Evolutionary conservation across 2,113 vertebrate genomes (phyloP), one percentile per base, ranked within the genome.

Genomic region (Tachysurus fulvidraco): DNA sequence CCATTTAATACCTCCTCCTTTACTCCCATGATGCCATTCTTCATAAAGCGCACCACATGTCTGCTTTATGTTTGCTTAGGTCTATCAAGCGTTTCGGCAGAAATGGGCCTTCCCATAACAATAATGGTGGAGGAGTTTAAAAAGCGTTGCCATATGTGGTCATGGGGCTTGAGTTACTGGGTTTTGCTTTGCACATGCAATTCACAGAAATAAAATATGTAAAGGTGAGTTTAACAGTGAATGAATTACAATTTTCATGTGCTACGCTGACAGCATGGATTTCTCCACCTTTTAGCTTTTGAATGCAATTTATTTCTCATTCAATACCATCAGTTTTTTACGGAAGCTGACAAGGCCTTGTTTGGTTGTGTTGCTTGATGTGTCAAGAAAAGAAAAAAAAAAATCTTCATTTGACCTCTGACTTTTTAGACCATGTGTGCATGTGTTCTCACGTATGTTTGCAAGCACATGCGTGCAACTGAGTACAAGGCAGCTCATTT

Each of bases 31-130:
- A 93, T 90, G 88, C 28, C 74, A 57, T 87, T 88, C 78, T 87
- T 89, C 88, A 91, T 95, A 93, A 95, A 94, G 88, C 85, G 65
- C 89, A 89, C 90, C 90, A 90, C 91, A 90, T 87, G 71, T 85
- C 88, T 71, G 80, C 74, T 85, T 83, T 88, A 90, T 83, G 83
- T 85, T 87, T 80, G 83, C 88, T 60, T 90, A 87, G 57, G 62
- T 78, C 76, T 78, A 62, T 84, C 52, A 78, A 62, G 87, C 82
- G 85, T 57, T 89, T 85, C 44, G 62, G 55, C 83, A 41, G 62
- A 81, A 89, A 87, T 78, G 59, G 85, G 60, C 57, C 82, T 87
- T 83, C 46, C 86, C 55, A 62, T 87, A 87, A 82, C 69, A 87
- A 73, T 52, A 57, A 62, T 62, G 79, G 79, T 13, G 6, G 59